Conservation (phyloP, 2,888 invertebrate species). For the Scaptomyza tumidula region DNA sequence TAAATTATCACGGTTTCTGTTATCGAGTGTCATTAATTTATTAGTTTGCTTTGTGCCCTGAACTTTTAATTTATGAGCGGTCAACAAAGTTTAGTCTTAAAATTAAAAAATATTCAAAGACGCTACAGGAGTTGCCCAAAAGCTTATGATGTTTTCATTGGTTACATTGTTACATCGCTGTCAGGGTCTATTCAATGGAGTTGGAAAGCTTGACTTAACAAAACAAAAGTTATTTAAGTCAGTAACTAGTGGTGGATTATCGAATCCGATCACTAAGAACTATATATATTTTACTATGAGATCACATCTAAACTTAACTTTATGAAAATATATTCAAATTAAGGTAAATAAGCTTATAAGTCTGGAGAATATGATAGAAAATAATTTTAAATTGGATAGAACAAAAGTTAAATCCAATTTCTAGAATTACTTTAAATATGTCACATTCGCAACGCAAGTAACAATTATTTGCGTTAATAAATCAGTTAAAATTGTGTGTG, state of each 20-base stretch:
- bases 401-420: no score
- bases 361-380: no score
- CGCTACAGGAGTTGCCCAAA: constrained; percentile 1
- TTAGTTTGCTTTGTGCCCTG: constrained; percentile 18
- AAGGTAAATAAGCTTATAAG: no score
- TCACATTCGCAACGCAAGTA: no score
- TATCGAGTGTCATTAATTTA: constrained; percentile 21
- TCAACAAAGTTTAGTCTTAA: constrained; percentile 15
- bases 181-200: constrained; percentile 1
- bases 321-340: no score
- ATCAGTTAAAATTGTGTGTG: no score
- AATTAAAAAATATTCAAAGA: no score
- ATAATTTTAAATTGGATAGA: no score
- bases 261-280: neutral
- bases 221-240: neutral
- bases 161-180: constrained; percentile 7
- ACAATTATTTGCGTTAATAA: no score
- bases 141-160: constrained; percentile 31
- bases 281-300: neutral
- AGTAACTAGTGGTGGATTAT: no score
- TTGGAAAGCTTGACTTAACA: neutral
- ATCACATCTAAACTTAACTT: neutral
- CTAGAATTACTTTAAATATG: no score
- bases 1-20: constrained; percentile 32
- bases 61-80: constrained; percentile 34